A percentile compares a stretch with the other conserved stretches of the same genome.
These are phyloP conservation scores for Calidris pygmaea DNA, from an alignment of 2,113 vertebrate species.

Conservation along the genomic window DNA sequence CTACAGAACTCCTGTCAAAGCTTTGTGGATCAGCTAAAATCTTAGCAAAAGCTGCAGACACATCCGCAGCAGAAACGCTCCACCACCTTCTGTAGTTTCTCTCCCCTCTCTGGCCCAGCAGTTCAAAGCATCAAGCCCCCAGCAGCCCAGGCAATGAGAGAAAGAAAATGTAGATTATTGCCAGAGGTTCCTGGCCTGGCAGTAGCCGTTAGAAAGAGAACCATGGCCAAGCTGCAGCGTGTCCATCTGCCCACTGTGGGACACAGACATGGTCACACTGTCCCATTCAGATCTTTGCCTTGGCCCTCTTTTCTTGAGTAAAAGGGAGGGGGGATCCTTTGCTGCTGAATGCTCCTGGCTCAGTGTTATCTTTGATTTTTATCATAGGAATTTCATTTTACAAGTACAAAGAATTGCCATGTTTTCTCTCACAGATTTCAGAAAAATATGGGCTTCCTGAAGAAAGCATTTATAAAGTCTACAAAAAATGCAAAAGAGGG, in stretches of 20 bases:
- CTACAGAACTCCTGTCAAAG: neutral
- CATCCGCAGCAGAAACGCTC: neutral
- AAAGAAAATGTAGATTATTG: neutral
- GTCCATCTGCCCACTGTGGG: neutral
- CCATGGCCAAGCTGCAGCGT: neutral
- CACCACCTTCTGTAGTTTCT: neutral
- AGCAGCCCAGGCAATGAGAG: neutral
- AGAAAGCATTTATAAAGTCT: conserved; percentile 94
- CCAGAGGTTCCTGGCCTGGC: neutral
- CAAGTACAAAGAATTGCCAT: neutral
- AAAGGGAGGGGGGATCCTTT: neutral
- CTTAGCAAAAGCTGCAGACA: neutral
- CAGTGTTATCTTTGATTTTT: neutral
- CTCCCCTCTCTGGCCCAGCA: neutral
- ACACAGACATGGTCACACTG: neutral
- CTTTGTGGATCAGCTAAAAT: neutral
- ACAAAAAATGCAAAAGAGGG: conserved; percentile 99
- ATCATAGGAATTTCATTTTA: conserved; percentile 11
- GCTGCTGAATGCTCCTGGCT: neutral
- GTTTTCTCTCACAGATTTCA: conserved; percentile 85
- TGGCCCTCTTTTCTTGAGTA: neutral
- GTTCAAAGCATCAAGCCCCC: neutral
- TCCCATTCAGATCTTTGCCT: neutral
- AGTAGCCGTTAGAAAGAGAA: neutral
- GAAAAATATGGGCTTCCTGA: conserved; percentile 95